Percentiles rank a stretch among this genome's conserved stretches.
Evolutionary conservation across 2,113 vertebrate genomes (phyloP).

Genomic region (Xiphophorus hellerii): DNA sequence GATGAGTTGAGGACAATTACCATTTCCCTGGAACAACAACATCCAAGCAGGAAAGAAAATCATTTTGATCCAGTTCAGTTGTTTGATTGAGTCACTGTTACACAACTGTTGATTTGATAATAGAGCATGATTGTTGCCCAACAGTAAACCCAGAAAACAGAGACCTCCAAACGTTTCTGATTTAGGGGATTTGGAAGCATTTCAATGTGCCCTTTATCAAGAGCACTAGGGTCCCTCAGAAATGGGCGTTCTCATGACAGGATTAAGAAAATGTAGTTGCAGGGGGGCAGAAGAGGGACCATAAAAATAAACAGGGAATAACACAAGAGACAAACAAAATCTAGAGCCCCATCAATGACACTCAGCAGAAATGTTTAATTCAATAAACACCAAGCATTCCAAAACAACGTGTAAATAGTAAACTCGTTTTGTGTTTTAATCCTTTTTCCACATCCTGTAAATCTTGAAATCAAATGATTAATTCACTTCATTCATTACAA

Average conservation of each 20-base stretch:
- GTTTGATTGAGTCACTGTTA: neutral
- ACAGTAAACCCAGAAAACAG: neutral
- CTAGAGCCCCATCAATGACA: neutral
- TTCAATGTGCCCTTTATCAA: conserved; percentile 8
- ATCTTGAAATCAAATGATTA: neutral
- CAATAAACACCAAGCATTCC: neutral
- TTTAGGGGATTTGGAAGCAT: conserved; percentile 4
- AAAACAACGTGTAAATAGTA: neutral
- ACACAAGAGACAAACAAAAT: neutral
- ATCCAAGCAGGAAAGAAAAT: neutral
- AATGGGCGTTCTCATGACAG: conserved; percentile 16
- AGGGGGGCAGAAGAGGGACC: neutral
- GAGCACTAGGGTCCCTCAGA: neutral
- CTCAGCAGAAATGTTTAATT: neutral
- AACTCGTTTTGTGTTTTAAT: neutral
- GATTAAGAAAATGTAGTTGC: neutral
- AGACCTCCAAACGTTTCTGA: neutral
- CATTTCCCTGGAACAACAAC: neutral
- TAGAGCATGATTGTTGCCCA: neutral
- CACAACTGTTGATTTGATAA: neutral
- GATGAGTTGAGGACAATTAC: neutral
- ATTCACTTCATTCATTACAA: neutral
- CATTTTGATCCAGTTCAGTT: too few relatives aligned
- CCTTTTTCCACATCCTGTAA: too few relatives aligned
- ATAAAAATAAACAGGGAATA: conserved; percentile 14